phyloP scores from a whole-genome alignment of 2,888 invertebrate genomes.

The Anorthoa munda region DNA sequence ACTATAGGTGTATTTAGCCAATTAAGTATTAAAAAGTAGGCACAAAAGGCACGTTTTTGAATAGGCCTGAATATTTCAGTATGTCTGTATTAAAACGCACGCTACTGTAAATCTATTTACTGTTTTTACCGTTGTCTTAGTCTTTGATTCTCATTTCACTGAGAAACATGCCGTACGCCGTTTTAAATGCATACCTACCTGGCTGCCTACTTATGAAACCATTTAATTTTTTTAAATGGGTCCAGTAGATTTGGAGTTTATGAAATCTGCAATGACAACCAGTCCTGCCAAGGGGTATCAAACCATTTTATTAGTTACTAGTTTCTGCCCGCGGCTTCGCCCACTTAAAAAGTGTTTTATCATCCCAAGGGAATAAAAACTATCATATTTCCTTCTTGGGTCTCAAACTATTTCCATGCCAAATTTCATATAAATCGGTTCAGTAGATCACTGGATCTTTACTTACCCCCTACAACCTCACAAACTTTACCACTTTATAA shows the following conservation, averaged over 20 bases:
- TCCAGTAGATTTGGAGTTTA: neutral
- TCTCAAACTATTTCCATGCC: too few relatives aligned
- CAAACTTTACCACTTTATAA: too few relatives aligned
- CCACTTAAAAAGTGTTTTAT: too few relatives aligned
- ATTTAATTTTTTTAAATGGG: neutral
- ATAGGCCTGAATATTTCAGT: constrained; percentile 45
- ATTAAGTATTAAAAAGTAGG: constrained; percentile 18
- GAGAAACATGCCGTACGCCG: neutral
- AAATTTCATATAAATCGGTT: too few relatives aligned
- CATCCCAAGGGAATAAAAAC: too few relatives aligned
- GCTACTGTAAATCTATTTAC: constrained; percentile 50
- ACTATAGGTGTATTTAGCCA: constrained; percentile 4
- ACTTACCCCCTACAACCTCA: too few relatives aligned
- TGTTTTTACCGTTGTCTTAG: constrained; percentile 37
- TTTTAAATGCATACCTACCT: constrained; percentile 15
- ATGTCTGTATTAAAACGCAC: constrained; percentile 46
- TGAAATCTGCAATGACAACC: neutral
- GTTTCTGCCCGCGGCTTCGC: too few relatives aligned
- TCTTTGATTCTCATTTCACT: constrained; percentile 32
- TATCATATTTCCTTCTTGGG: too few relatives aligned
- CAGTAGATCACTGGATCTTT: too few relatives aligned
- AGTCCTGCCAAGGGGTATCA: neutral
- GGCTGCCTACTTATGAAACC: neutral
- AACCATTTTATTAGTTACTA: neutral
- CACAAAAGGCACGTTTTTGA: constrained; percentile 42